Base-by-base conservation (phyloP, 2,888 invertebrate species). In the Plagodis pulveraria region DNA sequence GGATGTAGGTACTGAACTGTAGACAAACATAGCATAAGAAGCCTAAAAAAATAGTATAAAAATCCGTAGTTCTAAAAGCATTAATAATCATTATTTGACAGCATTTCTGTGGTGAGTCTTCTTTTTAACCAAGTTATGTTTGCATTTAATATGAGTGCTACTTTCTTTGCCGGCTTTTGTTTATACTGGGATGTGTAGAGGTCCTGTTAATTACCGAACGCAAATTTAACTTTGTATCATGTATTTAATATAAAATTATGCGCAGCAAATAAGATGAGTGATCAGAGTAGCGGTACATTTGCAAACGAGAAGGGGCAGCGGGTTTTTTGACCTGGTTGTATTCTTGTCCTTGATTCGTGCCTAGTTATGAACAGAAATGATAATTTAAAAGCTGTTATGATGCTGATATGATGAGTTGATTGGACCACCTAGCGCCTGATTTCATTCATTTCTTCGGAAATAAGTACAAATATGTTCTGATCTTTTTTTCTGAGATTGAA, bases 231-330 rank as follows among this genome's bases (percentile, higher is more conserved):
- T 41, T 46, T 38, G 6, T 40, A 50, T 46, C 12, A 0, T 63
- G 58, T 11, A 12, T 42, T n/a, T 12, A 42, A 11, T 50, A 22
- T 22, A 22, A 22, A 58, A 56, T 58, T 67, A 77, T 75, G 76
- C 71, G 70, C 81, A 80, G 77, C 62, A 53, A 53, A 67, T 78
- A 66, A 74, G 72, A 80, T 78, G 77, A 80, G 66, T 80, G 73
- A 82, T 78, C 69, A 71, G 68, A 63, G 65, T 88, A 89, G 83
- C 89, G 89, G 86, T 85, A 84, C 66, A 60, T 65, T 63, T 50
- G 66, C 70, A 53, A 69, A 63, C 67, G 34, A 66, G 61, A 22
- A 61, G 62, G 52, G 62, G 61, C 59, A 75, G 71, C 74, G 63
- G 73, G 78, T 79, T 80, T 73, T 71, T 69, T 76, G 81, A 81